These are phyloP conservation scores for Arenaria interpres DNA, from an alignment of 2,113 vertebrate genomes.

Conservation along the genomic window DNA sequence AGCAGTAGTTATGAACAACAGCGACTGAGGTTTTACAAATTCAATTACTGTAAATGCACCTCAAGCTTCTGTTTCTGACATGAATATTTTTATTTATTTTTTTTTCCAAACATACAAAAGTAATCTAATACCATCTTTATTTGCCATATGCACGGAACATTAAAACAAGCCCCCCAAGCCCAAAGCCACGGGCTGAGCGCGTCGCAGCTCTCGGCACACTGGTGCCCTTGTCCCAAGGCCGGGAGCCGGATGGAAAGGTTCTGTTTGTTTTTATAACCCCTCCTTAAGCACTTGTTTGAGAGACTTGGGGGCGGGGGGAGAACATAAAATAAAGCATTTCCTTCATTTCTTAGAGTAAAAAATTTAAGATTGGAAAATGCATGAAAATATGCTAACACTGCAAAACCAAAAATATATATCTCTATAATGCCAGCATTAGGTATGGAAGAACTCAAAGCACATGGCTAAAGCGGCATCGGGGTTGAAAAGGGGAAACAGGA, in stretches of 20 bases:
- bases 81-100: slow-evolving; percentile 16
- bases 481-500: background rate
- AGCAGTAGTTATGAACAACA: slow-evolving; percentile 47
- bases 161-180: background rate
- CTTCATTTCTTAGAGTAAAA: slow-evolving; percentile 49
- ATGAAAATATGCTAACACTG: background rate
- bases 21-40: slow-evolving; percentile 61
- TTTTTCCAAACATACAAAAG: background rate
- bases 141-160: background rate
- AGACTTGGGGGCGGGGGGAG: slow-evolving; percentile 20
- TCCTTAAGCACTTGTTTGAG: slow-evolving; percentile 64
- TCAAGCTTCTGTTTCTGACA: slow-evolving; percentile 1
- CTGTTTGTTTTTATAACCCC: slow-evolving; percentile 72
- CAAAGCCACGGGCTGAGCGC: background rate
- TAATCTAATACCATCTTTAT: slow-evolving; percentile 56
- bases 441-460: background rate
- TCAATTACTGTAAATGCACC: background rate
- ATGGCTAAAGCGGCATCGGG: background rate
- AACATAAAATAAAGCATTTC: slow-evolving; percentile 51
- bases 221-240: slow-evolving; percentile 58
- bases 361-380: slow-evolving; percentile 35
- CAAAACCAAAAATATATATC: background rate
- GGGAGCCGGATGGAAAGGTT: slow-evolving; percentile 63
- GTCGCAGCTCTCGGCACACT: slow-evolving; percentile 58
- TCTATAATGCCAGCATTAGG: background rate